These are phyloP conservation scores for Delia radicum DNA, from an alignment of 1,140 invertebrate genomes.

Conservation along the genomic window DNA sequence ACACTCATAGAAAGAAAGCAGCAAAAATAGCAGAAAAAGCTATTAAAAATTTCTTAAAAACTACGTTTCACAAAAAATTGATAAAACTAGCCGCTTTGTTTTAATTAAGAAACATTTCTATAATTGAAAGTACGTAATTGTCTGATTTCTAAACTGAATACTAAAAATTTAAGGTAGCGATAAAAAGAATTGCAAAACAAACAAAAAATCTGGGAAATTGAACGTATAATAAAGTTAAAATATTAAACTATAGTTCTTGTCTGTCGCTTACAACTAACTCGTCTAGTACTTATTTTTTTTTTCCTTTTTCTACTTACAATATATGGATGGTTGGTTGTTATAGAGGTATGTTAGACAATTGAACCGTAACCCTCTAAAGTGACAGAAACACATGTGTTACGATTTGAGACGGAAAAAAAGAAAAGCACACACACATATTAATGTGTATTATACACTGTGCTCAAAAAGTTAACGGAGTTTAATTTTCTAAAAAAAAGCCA, in stretches of 20 bases:
- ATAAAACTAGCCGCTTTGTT: too few species aligned
- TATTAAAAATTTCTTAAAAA: too few species aligned
- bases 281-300: not conserved
- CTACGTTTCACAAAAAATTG: too few species aligned
- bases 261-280: not conserved
- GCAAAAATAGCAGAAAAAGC: too few species aligned
- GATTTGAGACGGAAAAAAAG: not conserved
- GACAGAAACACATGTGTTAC: constrained; percentile 20
- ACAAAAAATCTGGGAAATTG: not conserved
- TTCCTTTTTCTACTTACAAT: not conserved
- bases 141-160: constrained; percentile 14
- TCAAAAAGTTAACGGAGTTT: too few species aligned
- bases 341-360: constrained; percentile 12
- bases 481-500: too few species aligned
- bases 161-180: not conserved
- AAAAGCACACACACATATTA: not conserved
- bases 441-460: too few species aligned
- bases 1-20: too few species aligned
- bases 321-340: not conserved
- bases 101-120: too few species aligned
- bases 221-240: constrained; percentile 8
- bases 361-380: constrained; percentile 3
- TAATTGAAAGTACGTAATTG: not conserved
- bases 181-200: not conserved
- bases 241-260: constrained; percentile 15